These are phyloP conservation scores for Margarornis squamiger DNA, from an alignment of 2,797 vertebrate species.

Conservation along the genomic window DNA sequence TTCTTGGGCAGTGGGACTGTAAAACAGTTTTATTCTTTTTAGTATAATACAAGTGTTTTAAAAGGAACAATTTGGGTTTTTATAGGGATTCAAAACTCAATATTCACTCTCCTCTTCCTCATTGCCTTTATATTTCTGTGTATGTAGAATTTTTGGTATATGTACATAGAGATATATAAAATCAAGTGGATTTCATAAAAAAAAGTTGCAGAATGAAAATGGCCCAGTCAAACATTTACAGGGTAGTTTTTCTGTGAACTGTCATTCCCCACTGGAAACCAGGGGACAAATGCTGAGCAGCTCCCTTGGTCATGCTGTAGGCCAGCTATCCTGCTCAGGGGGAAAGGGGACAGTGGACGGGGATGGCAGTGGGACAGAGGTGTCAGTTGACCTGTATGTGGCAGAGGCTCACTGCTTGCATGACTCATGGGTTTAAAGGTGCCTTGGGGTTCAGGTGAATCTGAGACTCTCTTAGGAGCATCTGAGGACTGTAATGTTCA, in stretches of 20 bases:
- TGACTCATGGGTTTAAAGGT: background rate
- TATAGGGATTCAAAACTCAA: background rate
- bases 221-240: background rate
- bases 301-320: background rate
- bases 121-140: background rate
- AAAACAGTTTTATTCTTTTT: background rate
- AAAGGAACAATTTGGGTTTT: background rate
- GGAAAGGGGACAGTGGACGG: accelerated
- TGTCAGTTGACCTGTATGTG: background rate
- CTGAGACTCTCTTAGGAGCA: background rate
- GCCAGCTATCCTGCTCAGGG: background rate
- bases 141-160: background rate
- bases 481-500: background rate
- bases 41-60: background rate
- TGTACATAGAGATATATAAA: background rate
- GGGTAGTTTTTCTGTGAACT: background rate
- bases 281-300: background rate
- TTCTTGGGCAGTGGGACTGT: background rate
- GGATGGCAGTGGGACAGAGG: background rate
- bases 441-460: background rate
- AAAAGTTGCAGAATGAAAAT: background rate
- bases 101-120: background rate
- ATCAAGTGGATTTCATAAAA: background rate
- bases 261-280: background rate
- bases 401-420: accelerated